Conservation (phyloP, 2,797 vertebrate genomes). For the Rhincodon typus region DNA sequence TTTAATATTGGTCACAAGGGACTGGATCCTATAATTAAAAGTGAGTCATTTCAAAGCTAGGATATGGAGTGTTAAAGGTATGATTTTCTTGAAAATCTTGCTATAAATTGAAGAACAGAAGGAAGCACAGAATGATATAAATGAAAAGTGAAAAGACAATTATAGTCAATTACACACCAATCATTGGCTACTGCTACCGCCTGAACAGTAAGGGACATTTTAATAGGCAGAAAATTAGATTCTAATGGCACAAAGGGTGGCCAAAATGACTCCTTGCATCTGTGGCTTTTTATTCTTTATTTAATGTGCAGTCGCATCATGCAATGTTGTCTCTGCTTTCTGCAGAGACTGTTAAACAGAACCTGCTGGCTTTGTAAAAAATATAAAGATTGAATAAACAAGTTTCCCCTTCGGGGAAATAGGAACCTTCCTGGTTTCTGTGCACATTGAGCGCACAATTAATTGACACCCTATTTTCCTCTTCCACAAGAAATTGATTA, state of each 20-base stretch:
- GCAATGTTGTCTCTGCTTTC: conserved; percentile 58
- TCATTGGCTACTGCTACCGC: conserved; percentile 82
- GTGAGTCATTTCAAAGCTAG: conserved; percentile 59
- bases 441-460: not conserved
- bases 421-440: conserved; percentile 10
- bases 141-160: conserved; percentile 99
- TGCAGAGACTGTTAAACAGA: conserved; percentile 70
- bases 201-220: conserved; percentile 74
- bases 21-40: conserved; percentile 73
- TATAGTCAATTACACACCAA: conserved; percentile 99
- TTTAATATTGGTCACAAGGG: conserved; percentile 57
- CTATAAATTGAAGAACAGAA: conserved; percentile 63
- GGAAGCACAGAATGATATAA: conserved; percentile 83
- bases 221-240: conserved; percentile 99
- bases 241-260: conserved; percentile 92
- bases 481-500: conserved; percentile 30
- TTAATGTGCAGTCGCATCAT: conserved; percentile 62
- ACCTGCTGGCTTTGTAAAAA: conserved; percentile 55
- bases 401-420: conserved; percentile 23
- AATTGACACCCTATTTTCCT: conserved; percentile 33
- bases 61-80: conserved; percentile 67
- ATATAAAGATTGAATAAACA: conserved; percentile 24
- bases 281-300: conserved; percentile 63
- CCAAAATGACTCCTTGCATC: conserved; percentile 66
- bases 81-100: conserved; percentile 59